Base-by-base conservation (phyloP, 2,113 vertebrate species). In the Rhynchomys soricoides region DNA sequence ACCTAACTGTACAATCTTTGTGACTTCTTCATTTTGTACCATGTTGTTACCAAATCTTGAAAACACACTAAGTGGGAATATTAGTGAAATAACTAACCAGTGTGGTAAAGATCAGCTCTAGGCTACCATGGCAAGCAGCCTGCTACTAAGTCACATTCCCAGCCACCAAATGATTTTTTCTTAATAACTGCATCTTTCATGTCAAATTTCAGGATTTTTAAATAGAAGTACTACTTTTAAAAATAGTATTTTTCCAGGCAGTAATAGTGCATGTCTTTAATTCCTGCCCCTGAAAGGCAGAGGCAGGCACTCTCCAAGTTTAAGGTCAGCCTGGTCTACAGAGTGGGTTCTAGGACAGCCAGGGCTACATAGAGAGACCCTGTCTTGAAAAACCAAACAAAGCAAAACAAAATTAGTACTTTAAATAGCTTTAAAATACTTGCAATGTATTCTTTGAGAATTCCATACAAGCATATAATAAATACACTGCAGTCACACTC, bases 1-100 rank as follows among this genome's bases (percentile, higher is more conserved):
- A 96, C 29, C 52, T 75, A 94, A 86, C 21, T 88, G 24, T n/a
- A 43, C 29, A 78, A 48, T 17, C 55, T 96, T 70, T 83, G 91
- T 64, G 68, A 40, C 59, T 95, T 91, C 22, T 94, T 24, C 88
- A 95, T 96, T 92, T 91, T 79, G 12, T 91, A 73, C 13, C 37
- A 94, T 89, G 16, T 83, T 90, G 4, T n/a, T 79, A 62, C 24
- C 24, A 31, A 31, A 55, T 43, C 40, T 96, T 21, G 85, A 93
- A 94, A 96, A 73, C 37, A 74, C 0, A 77, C 15, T 90, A 55
- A 91, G 71, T 45, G 31, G 94, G 93, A 91, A 86, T 71, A 34
- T 77, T 8, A 87, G 12, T 52, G 50, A 78, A 77, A 22, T 50
- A 37, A 93, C 15, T 86, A 66, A 93, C n/a, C 34, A 43, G 48